phyloP scores from a whole-genome alignment of 2,113 vertebrate species.

The Mustelus asterias region DNA sequence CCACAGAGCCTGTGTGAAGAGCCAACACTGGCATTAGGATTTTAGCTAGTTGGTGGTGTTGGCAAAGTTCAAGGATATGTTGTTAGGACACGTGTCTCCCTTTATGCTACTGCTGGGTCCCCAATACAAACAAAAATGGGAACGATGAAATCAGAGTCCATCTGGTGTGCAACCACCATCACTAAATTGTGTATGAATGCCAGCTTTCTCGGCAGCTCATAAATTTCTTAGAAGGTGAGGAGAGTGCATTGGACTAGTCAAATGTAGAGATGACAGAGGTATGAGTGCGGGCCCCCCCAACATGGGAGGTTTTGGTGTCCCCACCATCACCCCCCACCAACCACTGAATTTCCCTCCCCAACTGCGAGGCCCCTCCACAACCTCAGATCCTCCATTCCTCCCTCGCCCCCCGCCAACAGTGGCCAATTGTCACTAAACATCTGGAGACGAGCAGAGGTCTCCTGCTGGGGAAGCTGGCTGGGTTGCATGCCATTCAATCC shows the following conservation, averaged over 20 bases:
- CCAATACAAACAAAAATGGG: background rate
- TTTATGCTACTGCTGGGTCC: background rate
- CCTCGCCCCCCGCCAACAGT: too few relatives aligned
- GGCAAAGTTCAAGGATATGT: background rate
- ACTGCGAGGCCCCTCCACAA: background rate
- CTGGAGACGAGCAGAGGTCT: background rate
- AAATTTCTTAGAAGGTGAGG: background rate
- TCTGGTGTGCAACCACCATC: slow-evolving; percentile 14
- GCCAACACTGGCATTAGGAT: background rate
- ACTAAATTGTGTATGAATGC: slow-evolving; percentile 19
- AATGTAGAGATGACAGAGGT: too few relatives aligned
- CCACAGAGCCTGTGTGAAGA: background rate
- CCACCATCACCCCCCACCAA: background rate
- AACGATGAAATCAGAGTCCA: background rate
- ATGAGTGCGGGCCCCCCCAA: background rate
- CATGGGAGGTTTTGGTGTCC: background rate
- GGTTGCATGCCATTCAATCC: background rate
- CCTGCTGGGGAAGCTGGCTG: background rate
- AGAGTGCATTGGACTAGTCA: too few relatives aligned
- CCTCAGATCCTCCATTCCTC: background rate
- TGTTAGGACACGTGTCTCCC: background rate
- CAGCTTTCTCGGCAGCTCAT: background rate
- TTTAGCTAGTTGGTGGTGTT: background rate
- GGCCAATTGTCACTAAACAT: background rate
- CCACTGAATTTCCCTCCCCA: background rate